Base-by-base conservation (phyloP, 2,888 invertebrate genomes). In the Drosophila maculinotata region DNA sequence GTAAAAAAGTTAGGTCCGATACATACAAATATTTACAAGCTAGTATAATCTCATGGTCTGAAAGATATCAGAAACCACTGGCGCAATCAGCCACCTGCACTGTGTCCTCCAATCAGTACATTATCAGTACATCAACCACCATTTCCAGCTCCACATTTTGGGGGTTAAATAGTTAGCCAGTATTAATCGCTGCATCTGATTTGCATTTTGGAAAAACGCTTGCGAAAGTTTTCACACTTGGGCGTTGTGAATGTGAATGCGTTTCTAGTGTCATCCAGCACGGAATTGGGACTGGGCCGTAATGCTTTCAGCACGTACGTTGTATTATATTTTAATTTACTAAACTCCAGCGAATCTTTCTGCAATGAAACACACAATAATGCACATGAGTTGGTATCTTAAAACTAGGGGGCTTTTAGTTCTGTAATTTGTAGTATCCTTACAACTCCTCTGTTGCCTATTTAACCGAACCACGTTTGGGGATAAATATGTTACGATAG, bases 301-400 rank as follows among this genome's bases (percentile, higher is more conserved):
- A 88, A 73, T 20, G 86, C 76, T 56, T 87, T 83, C 14, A 91
- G 76, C 41, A 89, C 87, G 54, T 91, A 91, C 7, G 89, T 89
- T 52, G 91, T 91, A 48, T 90, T 88, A 57, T 90, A 91, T 76
- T 89, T 90, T 1, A 91, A 69, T 70, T 90, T 90, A 60, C 86
- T 89, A 60, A 91, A 91, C 67, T 91, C 91, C 63, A 91, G 69
- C 2, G 90, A 86, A 68, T 91, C 89, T 54, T 90, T 91, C 91
- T 91, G 82, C 5, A 89, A 85, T 10, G 3, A 12, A 8, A 25
- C 5, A 33, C n/a, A 30, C 2, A 42, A 28, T 35, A 36, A 36
- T 52, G 9, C 10, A 26, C 6, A 45, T 20, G 1, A 38, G 38
- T n/a, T 36, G 15, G 14, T 10, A 10, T 42, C 14, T 14, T 20